These are phyloP conservation scores for Eleginops maclovinus DNA, from an alignment of 2,113 vertebrate genomes.

Conservation along the genomic window DNA sequence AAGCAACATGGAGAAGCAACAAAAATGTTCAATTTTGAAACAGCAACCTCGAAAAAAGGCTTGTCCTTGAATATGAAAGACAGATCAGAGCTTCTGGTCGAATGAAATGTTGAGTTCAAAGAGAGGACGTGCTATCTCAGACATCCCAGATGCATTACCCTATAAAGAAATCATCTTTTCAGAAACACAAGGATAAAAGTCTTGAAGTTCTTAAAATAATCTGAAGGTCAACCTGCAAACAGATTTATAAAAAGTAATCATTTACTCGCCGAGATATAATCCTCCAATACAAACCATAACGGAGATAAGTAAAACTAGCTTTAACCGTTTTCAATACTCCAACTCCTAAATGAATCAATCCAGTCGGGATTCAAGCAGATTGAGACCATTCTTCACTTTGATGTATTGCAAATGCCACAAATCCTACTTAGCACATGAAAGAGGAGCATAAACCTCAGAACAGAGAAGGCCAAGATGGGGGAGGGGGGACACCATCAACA, in stretches of 20 bases:
- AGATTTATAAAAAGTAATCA: conserved; percentile 18
- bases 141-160: background rate
- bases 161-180: background rate
- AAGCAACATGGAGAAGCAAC: conserved; percentile 10
- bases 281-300: conserved; percentile 13
- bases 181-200: conserved; percentile 12
- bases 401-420: conserved; percentile 76
- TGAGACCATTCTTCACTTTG: conserved; percentile 66
- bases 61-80: conserved; percentile 41
- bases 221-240: background rate
- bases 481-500: conserved; percentile 55
- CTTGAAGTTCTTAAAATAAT: conserved; percentile 22
- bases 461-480: conserved; percentile 55
- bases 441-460: conserved; percentile 71
- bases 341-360: conserved; percentile 51
- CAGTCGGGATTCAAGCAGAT: conserved; percentile 56
- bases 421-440: conserved; percentile 86
- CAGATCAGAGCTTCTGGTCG: background rate
- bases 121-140: conserved; percentile 1
- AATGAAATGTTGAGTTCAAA: background rate
- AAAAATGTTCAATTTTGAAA: conserved; percentile 16
- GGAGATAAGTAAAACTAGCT: conserved; percentile 7
- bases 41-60: conserved; percentile 32
- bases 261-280: conserved; percentile 15
- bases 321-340: conserved; percentile 4